These are phyloP conservation scores for Aphyosemion australe DNA, from an alignment of 2,113 vertebrate species.

Conservation along the genomic window DNA sequence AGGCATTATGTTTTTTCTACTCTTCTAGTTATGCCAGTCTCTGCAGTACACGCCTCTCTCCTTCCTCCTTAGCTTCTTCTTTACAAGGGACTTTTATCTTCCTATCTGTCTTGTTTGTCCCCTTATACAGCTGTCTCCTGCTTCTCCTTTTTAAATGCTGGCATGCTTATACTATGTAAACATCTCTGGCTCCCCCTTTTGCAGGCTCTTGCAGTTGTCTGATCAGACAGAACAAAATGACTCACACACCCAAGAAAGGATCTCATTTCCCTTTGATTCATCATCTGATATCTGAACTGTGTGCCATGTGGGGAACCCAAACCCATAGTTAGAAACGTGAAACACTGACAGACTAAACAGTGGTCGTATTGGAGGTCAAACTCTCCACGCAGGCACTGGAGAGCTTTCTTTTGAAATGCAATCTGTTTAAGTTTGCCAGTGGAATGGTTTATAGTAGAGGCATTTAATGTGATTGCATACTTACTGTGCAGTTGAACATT, in stretches of 20 bases:
- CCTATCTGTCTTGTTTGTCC: not conserved
- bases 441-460: not conserved
- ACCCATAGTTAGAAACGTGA: conserved; percentile 23
- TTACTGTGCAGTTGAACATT: not conserved
- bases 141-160: not conserved
- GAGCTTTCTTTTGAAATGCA: conserved; percentile 28
- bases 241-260: conserved; percentile 34
- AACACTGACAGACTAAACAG: conserved; percentile 30
- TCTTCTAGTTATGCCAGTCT: not conserved
- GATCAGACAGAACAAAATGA: conserved; percentile 51
- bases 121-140: not conserved
- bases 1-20: conserved; percentile 16
- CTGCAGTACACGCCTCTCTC: not conserved
- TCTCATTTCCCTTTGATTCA: conserved; percentile 40
- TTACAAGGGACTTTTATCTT: conserved; percentile 16
- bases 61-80: not conserved
- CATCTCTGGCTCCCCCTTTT: conserved; percentile 2
- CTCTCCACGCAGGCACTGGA: conserved; percentile 13
- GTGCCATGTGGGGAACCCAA: conserved; percentile 18
- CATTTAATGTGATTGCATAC: fast-evolving
- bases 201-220: conserved; percentile 43
- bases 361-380: conserved; percentile 18
- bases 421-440: not conserved
- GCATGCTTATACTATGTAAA: conserved; percentile 7
- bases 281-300: conserved; percentile 25